Evolutionary conservation across 2,888 invertebrate species (phyloP).

Genomic region (Punctoribates punctum): DNA sequence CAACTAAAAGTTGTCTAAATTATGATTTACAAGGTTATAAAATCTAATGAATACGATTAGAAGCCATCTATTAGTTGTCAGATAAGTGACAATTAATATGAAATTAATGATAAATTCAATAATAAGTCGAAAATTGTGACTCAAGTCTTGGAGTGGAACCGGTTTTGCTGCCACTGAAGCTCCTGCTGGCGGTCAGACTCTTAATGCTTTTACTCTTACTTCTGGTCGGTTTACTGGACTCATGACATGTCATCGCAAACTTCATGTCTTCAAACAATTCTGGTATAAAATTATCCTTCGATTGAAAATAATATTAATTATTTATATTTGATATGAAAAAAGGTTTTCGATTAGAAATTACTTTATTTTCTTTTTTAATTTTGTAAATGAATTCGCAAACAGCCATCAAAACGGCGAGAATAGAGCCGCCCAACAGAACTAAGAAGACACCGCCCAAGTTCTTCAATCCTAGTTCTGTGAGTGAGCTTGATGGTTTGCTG

Average conservation of each 20-base stretch:
- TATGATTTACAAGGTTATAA: too few relatives aligned
- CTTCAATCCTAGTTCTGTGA: constrained; percentile 49
- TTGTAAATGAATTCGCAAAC: constrained; percentile 95
- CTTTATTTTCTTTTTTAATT: constrained; percentile 64
- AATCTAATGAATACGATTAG: too few relatives aligned
- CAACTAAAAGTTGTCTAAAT: too few relatives aligned
- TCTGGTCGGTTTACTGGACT: constrained; percentile 45
- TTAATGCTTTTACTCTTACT: constrained; percentile 18
- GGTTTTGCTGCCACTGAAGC: constrained; percentile 38
- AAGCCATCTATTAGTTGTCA: too few relatives aligned
- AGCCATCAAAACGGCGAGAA: constrained; percentile 84
- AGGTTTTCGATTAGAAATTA: not conserved
- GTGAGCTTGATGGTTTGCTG: constrained; percentile 48
- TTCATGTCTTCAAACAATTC: constrained; percentile 45
- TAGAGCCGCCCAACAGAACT: constrained; percentile 59
- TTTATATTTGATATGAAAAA: not conserved
- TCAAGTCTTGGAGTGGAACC: not conserved
- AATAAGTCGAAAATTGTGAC: constrained; percentile 1
- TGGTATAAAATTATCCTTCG: not conserved
- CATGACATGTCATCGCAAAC: constrained; percentile 43
- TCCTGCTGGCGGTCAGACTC: not conserved
- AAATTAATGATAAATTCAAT: not conserved
- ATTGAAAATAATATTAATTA: constrained; percentile 43
- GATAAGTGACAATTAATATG: too few relatives aligned
- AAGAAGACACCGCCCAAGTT: constrained; percentile 48